Conservation (phyloP, 1,140 invertebrate species). For the Drosophila bocqueti region DNA sequence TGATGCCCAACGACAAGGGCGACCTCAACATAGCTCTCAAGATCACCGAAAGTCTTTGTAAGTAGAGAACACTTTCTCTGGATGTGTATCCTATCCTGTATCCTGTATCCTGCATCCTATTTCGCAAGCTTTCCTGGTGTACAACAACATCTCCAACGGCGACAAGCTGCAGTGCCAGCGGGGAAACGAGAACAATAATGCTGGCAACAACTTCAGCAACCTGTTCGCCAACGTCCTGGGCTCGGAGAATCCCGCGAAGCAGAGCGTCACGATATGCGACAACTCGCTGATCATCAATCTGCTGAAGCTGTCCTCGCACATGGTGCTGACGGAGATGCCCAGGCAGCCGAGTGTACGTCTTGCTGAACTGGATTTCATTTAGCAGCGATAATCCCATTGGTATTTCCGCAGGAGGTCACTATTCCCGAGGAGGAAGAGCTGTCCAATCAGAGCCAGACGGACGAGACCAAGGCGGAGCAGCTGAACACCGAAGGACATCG, state of each 20-base stretch:
- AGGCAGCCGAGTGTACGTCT: constrained; percentile 67
- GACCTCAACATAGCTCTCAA: constrained; percentile 91
- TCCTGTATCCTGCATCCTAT: not conserved
- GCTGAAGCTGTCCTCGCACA: constrained; percentile 88
- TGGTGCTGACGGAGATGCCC: constrained; percentile 89
- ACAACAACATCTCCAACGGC: constrained; percentile 87
- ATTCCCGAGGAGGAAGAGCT: constrained; percentile 80
- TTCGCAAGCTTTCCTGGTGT: constrained; percentile 86
- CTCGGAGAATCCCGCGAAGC: constrained; percentile 86
- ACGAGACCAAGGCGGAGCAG: constrained; percentile 92
- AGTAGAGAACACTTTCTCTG: constrained; percentile 23
- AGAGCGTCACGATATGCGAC: constrained; percentile 86
- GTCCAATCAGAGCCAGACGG: constrained; percentile 88
- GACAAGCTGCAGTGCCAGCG: constrained; percentile 87
- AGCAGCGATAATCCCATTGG: not conserved
- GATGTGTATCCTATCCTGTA: not conserved
- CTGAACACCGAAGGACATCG: constrained; percentile 86
- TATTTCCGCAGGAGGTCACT: constrained; percentile 66
- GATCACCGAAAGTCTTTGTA: constrained; percentile 91
- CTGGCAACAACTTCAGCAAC: constrained; percentile 87
- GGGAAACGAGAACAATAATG: constrained; percentile 84
- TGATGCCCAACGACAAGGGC: constrained; percentile 89
- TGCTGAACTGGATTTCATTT: too few relatives aligned
- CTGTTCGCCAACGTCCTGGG: constrained; percentile 89
- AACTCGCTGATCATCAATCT: constrained; percentile 89